Evolutionary conservation across 1,140 invertebrate species (phyloP).

Genomic region (Orius laevigatus): DNA sequence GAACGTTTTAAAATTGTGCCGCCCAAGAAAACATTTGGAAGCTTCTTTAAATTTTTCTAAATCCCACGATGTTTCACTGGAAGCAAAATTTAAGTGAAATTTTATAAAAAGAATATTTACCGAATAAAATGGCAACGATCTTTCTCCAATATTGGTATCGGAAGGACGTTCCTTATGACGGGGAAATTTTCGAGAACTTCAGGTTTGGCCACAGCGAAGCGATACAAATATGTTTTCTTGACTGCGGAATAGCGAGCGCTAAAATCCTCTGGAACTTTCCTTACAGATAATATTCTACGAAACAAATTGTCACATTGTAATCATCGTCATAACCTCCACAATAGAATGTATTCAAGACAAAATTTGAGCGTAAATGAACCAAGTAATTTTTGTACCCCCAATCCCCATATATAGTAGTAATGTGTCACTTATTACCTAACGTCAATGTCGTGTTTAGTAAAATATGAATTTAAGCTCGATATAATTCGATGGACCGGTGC

Average conservation of each 20-base stretch:
- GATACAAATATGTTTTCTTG: constrained; percentile 16
- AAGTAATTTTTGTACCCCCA: no score
- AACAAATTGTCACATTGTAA: background rate
- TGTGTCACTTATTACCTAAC: constrained; percentile 16
- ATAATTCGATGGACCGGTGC: constrained; percentile 1
- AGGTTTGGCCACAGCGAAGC: constrained; percentile 17
- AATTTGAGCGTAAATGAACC: no score
- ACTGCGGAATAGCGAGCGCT: constrained; percentile 16
- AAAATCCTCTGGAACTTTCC: constrained; percentile 16
- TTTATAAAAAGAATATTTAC: no score
- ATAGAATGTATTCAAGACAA: no score
- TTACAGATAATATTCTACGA: constrained; percentile 8
- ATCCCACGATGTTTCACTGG: no score
- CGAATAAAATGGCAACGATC: constrained; percentile 20
- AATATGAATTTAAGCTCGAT: constrained; percentile 14
- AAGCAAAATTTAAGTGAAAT: no score
- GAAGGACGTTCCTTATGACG: background rate
- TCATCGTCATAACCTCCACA: no score
- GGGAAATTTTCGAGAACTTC: constrained; percentile 9
- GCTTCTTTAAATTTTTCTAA: constrained; percentile 11
- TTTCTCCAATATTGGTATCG: constrained; percentile 20
- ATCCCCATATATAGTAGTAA: no score
- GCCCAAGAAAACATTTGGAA: constrained; percentile 19
- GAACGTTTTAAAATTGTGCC: constrained; percentile 22
- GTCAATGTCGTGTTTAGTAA: constrained; percentile 10